Evolutionary conservation across 2,113 vertebrate species (phyloP).

Genomic region (Formicarius rufipectus): DNA sequence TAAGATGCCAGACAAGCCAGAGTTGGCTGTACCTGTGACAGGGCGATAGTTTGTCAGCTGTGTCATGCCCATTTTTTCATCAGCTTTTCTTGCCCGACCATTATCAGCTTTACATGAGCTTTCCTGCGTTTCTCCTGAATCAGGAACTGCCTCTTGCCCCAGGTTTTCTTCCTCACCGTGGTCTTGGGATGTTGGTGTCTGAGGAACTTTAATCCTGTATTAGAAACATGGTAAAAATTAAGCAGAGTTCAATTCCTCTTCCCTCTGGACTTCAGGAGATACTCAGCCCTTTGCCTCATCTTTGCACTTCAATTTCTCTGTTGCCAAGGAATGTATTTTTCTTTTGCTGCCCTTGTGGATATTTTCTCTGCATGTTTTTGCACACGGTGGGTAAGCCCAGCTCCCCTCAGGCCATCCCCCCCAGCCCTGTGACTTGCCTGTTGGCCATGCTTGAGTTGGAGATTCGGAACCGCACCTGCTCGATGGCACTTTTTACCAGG

Average conservation of each 20-base stretch:
- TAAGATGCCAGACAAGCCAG: background rate
- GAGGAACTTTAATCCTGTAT: conserved; percentile 71
- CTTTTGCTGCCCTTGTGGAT: background rate
- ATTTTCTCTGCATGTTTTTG: background rate
- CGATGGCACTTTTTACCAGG: conserved; percentile 85
- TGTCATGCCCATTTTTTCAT: conserved; percentile 71
- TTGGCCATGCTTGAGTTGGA: conserved; percentile 83
- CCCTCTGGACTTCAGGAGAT: background rate
- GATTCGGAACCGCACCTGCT: conserved; percentile 93
- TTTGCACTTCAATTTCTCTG: background rate
- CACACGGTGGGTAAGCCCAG: background rate
- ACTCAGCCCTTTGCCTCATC: background rate
- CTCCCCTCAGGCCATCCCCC: background rate
- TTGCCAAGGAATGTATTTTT: background rate
- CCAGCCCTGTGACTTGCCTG: conserved; percentile 74
- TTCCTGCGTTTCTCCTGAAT: background rate
- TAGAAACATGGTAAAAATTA: background rate
- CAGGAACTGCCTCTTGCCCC: conserved; percentile 34
- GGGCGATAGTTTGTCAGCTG: conserved; percentile 81
- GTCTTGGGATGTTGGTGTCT: conserved; percentile 53
- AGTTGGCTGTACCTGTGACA: conserved; percentile 72
- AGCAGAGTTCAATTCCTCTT: background rate
- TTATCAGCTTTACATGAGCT: background rate
- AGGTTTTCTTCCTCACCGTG: conserved; percentile 67
- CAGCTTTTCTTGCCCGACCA: conserved; percentile 40